phyloP scores from a whole-genome alignment of 2,113 vertebrate genomes.

The Oreochromis spilurus region DNA sequence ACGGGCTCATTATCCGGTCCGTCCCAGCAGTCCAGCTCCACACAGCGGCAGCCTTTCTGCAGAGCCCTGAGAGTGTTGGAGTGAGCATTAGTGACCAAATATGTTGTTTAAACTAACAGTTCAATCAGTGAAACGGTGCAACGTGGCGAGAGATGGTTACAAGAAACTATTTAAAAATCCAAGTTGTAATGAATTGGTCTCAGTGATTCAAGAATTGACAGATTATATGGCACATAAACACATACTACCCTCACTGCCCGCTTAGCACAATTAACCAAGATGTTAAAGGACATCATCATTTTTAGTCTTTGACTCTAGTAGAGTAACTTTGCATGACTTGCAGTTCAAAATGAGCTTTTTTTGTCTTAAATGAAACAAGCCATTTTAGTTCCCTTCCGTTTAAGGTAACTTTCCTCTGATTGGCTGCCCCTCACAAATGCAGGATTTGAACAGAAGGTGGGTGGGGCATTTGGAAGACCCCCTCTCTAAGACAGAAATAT shows the following conservation, averaged over 20 bases:
- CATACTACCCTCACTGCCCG: background rate
- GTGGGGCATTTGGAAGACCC: background rate
- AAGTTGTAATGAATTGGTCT: background rate
- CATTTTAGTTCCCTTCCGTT: rapidly evolving
- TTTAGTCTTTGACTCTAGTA: background rate
- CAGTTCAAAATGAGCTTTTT: background rate
- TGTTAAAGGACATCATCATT: background rate
- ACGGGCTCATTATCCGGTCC: constrained; percentile 85
- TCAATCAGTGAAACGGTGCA: background rate
- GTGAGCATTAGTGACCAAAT: background rate
- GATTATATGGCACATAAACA: background rate
- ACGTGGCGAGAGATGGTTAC: background rate
- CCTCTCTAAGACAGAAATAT: background rate
- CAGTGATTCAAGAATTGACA: rapidly evolving
- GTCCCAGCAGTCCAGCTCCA: constrained; percentile 96
- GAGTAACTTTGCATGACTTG: background rate
- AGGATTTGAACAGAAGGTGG: background rate
- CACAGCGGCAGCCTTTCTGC: constrained; percentile 89
- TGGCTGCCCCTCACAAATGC: background rate
- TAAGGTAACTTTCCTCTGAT: background rate
- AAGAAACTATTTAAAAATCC: background rate
- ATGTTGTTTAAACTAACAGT: background rate
- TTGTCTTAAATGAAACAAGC: background rate
- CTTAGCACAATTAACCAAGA: background rate
- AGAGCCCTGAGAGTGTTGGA: constrained; percentile 79